Evolutionary conservation across 2,888 invertebrate genomes (phyloP).

Genomic region (Salticus scenicus): DNA sequence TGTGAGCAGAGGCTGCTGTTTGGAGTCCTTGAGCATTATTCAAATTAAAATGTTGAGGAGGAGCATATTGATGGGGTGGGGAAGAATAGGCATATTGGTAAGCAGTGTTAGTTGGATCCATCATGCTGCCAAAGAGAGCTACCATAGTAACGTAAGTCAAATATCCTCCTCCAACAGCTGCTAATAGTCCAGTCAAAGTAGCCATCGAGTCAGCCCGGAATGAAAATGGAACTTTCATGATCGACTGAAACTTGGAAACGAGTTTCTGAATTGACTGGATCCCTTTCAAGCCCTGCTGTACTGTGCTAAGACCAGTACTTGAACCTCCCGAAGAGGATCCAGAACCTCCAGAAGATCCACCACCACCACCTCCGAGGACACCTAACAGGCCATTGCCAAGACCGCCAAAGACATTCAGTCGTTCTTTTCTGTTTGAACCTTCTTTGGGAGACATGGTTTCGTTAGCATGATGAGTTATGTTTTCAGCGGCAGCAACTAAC

Average conservation of each 20-base stretch:
- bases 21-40: conserved; percentile 6
- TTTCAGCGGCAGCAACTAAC: conserved; percentile 18
- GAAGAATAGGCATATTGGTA: conserved; percentile 53
- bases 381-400: conserved; percentile 34
- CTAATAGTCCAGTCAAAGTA: conserved; percentile 53
- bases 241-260: conserved; percentile 26
- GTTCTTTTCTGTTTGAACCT: conserved; percentile 39
- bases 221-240: conserved; percentile 47
- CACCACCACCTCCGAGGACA: conserved; percentile 17
- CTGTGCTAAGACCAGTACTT: conserved; percentile 16
- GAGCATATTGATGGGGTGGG: conserved; percentile 46
- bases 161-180: conserved; percentile 65
- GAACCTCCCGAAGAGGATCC: conserved; percentile 14
- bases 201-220: conserved; percentile 53
- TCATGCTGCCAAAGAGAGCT: conserved; percentile 55
- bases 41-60: conserved; percentile 30
- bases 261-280: conserved; percentile 59
- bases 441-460: conserved; percentile 38
- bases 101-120: conserved; percentile 51
- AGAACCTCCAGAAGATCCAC: neutral
- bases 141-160: conserved; percentile 61
- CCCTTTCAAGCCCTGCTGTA: conserved; percentile 53
- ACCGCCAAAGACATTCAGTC: conserved; percentile 26
- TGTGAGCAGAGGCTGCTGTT: neutral
- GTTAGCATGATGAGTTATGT: conserved; percentile 10